phyloP scores from a whole-genome alignment of 2,113 vertebrate species.

The Corythornis vintsioides region DNA sequence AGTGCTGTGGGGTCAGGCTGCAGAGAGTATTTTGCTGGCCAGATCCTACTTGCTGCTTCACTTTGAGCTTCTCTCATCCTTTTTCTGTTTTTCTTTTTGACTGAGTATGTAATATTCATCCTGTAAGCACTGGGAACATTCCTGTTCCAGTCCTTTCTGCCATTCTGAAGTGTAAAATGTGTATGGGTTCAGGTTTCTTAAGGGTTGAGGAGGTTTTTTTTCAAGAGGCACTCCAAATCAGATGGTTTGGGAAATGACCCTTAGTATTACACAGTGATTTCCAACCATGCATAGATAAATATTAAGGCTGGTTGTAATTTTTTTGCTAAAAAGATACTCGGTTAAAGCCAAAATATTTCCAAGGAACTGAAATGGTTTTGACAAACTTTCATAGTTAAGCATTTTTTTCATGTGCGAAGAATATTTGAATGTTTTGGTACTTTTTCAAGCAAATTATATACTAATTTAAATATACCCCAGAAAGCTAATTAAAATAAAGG shows the following conservation, averaged over 20 bases:
- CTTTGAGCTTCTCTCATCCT: background rate
- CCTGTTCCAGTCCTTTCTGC: background rate
- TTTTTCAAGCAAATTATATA: slow-evolving; percentile 13
- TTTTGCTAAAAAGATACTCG: background rate
- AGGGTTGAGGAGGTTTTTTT: background rate
- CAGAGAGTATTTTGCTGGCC: background rate
- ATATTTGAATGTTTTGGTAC: slow-evolving; percentile 16
- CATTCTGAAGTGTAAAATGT: background rate
- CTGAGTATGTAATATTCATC: background rate
- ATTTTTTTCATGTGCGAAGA: background rate
- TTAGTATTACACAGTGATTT: background rate
- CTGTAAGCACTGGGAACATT: background rate
- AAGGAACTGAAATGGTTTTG: background rate
- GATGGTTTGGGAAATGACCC: background rate
- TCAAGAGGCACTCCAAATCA: background rate
- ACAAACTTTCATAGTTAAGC: background rate
- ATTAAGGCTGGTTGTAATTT: background rate
- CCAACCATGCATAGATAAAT: background rate
- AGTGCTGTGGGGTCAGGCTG: background rate
- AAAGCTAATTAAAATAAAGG: slow-evolving; percentile 36
- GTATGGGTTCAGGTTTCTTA: background rate
- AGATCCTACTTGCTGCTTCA: background rate
- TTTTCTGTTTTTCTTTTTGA: background rate
- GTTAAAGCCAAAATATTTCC: slow-evolving; percentile 7
- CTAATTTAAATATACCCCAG: background rate